Percentiles rank a stretch among this genome's conserved stretches.
phyloP scores from a whole-genome alignment of 2,113 vertebrate genomes.

The Jaculus jaculus region DNA sequence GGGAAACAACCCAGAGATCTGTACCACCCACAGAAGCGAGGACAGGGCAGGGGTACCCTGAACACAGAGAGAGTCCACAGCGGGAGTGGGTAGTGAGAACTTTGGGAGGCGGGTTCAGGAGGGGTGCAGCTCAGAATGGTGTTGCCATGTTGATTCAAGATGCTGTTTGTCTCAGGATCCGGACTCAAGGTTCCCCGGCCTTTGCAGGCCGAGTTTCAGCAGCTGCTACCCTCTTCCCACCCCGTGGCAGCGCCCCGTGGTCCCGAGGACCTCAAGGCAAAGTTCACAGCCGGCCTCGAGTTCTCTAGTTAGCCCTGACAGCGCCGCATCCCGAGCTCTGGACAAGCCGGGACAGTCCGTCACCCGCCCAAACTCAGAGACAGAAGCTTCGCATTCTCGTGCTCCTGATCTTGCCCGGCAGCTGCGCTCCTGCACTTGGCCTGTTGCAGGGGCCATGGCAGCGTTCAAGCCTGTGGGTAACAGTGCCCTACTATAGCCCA shows the following conservation, averaged over 20 bases:
- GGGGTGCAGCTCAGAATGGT: not conserved
- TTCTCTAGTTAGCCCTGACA: not conserved
- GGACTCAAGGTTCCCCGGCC: not conserved
- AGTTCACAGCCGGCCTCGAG: not conserved
- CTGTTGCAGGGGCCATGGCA: not conserved
- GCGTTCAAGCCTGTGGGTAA: not conserved
- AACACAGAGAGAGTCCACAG: not conserved
- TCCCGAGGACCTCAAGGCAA: not conserved
- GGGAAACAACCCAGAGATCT: not conserved
- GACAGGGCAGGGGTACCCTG: too few species aligned
- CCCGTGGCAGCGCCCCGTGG: not conserved
- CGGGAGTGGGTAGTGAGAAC: not conserved
- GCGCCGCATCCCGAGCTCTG: not conserved
- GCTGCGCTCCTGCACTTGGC: not conserved
- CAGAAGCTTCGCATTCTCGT: not conserved
- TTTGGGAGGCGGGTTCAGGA: not conserved
- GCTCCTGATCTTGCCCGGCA: not conserved
- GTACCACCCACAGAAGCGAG: not conserved
- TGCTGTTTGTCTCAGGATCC: not conserved
- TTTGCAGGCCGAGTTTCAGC: not conserved
- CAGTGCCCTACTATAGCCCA: rapidly evolving
- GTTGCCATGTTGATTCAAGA: not conserved
- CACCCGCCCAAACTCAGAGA: not conserved
- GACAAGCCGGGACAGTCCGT: not conserved
- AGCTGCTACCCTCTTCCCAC: too few species aligned